Base-by-base conservation (phyloP, 1,140 invertebrate species). In the Trichogramma pretiosum region DNA sequence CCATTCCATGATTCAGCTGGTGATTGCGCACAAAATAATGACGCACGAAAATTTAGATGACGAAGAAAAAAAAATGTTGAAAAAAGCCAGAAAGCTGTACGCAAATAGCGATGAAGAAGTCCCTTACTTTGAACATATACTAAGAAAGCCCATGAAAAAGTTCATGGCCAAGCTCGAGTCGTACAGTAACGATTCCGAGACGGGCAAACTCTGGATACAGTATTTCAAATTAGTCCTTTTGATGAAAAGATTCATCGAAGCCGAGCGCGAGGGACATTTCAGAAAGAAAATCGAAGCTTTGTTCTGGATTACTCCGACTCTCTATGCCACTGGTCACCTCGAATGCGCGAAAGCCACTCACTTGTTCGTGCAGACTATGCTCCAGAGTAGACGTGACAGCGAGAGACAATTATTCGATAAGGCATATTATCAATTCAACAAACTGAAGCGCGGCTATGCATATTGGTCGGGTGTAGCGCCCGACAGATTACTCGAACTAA, bases 361-460 rank as follows among this genome's bases (percentile, higher is more conserved):
- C 26, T 39, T 72, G 14, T 74, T 74, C 56, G 42, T 75, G 10
- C 65, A 72, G 62, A 53, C 71, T 55, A 73, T 70, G 66, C 13
- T n/a, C n/a, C n/a, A n/a, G n/a, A n/a, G n/a, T n/a, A n/a, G n/a
- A n/a, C n/a, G n/a, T n/a, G n/a, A n/a, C n/a, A n/a, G n/a, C n/a
- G n/a, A n/a, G n/a, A n/a, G n/a, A n/a, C n/a, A n/a, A n/a, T n/a
- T n/a, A n/a, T n/a, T n/a, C n/a, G n/a, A n/a, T n/a, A n/a, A n/a
- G n/a, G n/a, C n/a, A n/a, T n/a, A n/a, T n/a, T n/a, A n/a, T n/a
- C n/a, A n/a, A n/a, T n/a, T n/a, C n/a, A n/a, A n/a, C n/a, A n/a
- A n/a, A n/a, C n/a, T n/a, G n/a, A n/a, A n/a, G n/a, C n/a, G n/a
- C n/a, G n/a, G n/a, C n/a, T n/a, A n/a, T n/a, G n/a, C n/a, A n/a